These are phyloP conservation scores for Rousettus madagascariensis DNA, from an alignment of 2,797 vertebrate genomes.

Conservation along the genomic window DNA sequence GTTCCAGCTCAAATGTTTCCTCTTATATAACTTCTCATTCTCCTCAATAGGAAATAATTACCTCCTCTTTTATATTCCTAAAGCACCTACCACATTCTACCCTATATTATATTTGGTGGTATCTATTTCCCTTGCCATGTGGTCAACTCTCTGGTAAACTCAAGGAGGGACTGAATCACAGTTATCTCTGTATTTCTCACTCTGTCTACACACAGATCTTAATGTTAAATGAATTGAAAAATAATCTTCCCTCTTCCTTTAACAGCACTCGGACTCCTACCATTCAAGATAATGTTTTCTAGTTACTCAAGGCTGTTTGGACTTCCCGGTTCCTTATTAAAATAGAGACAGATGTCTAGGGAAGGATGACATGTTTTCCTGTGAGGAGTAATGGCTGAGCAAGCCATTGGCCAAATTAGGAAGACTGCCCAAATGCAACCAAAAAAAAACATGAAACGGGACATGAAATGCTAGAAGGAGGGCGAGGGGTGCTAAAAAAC, in stretches of 20 bases:
- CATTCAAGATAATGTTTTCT: neutral
- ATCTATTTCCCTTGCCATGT: neutral
- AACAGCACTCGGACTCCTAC: constrained; percentile 25
- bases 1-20: neutral
- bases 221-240: constrained; percentile 58
- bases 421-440: neutral
- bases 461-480: neutral
- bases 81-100: neutral
- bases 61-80: neutral
- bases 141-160: constrained; percentile 13
- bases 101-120: neutral
- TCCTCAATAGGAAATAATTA: neutral
- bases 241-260: neutral
- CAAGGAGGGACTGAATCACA: neutral
- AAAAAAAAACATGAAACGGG: neutral
- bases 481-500: neutral
- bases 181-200: constrained; percentile 55
- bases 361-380: neutral
- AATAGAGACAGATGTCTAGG: neutral
- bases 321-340: neutral
- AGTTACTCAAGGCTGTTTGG: neutral
- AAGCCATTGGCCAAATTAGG: neutral
- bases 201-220: constrained; percentile 39
- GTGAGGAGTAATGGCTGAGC: neutral
- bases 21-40: neutral